Conservation (phyloP, 2,113 vertebrate species). For the Pagrus major region DNA sequence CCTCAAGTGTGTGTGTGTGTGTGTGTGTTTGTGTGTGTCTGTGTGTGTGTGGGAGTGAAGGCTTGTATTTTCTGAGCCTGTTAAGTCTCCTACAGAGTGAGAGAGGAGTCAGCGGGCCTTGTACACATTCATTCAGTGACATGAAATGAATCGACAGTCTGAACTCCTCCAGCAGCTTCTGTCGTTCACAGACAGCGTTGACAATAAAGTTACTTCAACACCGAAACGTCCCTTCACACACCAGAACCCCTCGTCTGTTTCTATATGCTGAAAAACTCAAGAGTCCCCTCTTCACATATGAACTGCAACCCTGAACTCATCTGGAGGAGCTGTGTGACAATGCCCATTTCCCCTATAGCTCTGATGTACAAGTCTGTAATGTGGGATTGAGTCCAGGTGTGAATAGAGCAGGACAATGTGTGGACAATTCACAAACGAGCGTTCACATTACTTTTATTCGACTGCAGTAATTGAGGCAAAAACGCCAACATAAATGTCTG, state of each 20-base stretch:
- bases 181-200: neutral
- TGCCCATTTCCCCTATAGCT: too few relatives aligned
- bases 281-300: too few relatives aligned
- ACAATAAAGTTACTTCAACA: neutral
- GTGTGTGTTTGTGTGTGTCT: neutral
- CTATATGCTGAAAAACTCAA: neutral
- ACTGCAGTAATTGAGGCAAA: too few relatives aligned
- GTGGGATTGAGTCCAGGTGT: too few relatives aligned
- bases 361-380: too few relatives aligned
- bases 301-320: too few relatives aligned
- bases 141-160: neutral
- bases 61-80: conserved; percentile 5
- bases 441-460: too few relatives aligned
- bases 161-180: neutral
- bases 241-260: neutral
- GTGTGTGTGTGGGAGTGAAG: conserved; percentile 17
- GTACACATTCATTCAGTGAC: neutral
- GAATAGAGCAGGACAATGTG: too few relatives aligned
- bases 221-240: neutral
- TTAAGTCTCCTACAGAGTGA: neutral
- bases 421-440: too few relatives aligned
- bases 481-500: too few relatives aligned
- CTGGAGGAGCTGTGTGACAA: too few relatives aligned
- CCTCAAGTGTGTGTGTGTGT: neutral
- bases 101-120: neutral